Conservation (phyloP, 2,113 vertebrate genomes). For the Psilopogon haemacephalus region DNA sequence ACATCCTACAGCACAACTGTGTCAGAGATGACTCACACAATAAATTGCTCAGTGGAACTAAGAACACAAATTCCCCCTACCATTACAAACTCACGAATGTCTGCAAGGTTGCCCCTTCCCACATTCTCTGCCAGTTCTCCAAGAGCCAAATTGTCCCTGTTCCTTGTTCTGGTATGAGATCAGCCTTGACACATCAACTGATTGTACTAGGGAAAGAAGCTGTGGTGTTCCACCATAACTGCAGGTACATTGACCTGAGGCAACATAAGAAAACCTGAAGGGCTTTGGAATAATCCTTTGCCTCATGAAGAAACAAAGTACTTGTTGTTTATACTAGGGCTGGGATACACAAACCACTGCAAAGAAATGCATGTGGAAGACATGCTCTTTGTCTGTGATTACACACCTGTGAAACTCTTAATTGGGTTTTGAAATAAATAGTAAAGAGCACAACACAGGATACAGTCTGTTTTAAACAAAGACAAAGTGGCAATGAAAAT, state of each 20-base stretch:
- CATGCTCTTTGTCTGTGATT: background rate
- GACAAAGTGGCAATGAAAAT: background rate
- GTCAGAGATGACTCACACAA: slow-evolving; percentile 34
- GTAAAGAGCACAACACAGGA: background rate
- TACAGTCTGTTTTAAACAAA: background rate
- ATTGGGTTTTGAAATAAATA: background rate
- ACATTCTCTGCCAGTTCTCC: background rate
- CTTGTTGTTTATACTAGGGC: background rate
- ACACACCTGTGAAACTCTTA: background rate
- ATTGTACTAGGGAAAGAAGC: background rate
- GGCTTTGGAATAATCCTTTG: background rate
- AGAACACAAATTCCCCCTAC: background rate
- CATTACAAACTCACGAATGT: background rate
- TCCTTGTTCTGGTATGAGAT: background rate
- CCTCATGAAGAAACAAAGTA: background rate
- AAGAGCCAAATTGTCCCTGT: background rate
- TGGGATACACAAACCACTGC: background rate
- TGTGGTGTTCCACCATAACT: background rate
- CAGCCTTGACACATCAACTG: background rate
- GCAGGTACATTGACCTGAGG: background rate
- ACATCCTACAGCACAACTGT: background rate
- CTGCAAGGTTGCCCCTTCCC: background rate
- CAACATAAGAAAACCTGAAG: background rate
- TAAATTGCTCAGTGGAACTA: slow-evolving; percentile 4
- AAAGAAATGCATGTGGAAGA: background rate